Conservation (phyloP, 2,888 invertebrate genomes). For the Allophyes oxyacanthae region DNA sequence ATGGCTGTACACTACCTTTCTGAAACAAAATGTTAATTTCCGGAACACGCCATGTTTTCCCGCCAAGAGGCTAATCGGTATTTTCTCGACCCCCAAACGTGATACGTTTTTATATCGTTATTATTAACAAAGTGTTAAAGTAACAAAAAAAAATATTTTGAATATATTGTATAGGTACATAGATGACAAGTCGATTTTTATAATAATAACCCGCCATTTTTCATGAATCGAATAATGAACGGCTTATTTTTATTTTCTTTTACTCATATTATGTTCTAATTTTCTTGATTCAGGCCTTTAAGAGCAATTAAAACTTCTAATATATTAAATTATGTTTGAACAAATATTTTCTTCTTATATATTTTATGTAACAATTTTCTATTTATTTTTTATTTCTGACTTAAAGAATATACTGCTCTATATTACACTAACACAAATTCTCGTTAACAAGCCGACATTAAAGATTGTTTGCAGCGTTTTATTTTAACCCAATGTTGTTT, state of each 20-base stretch:
- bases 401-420: slow-evolving; percentile 59
- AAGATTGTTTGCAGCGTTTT: slow-evolving; percentile 63
- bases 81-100: slow-evolving; percentile 43
- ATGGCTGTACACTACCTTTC: slow-evolving; percentile 56
- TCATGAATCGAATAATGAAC: background rate
- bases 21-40: slow-evolving; percentile 75
- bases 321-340: slow-evolving; percentile 22
- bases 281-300: background rate
- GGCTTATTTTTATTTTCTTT: background rate
- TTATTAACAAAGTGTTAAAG: slow-evolving; percentile 21
- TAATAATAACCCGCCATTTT: background rate
- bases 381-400: slow-evolving; percentile 48
- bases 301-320: slow-evolving; percentile 17
- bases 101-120: slow-evolving; percentile 46
- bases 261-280: background rate
- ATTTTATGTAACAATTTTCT: slow-evolving; percentile 42
- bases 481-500: slow-evolving; percentile 63
- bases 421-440: slow-evolving; percentile 88
- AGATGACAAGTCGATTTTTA: background rate
- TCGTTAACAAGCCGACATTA: slow-evolving; percentile 78
- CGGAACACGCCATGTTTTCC: slow-evolving; percentile 64
- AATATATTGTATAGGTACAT: slow-evolving; percentile 1
- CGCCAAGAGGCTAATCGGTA: slow-evolving; percentile 30
- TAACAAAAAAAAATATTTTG: slow-evolving; percentile 25
- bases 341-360: slow-evolving; percentile 36